phyloP scores from a whole-genome alignment of 2,797 vertebrate genomes.

The Chaunax sp. region DNA sequence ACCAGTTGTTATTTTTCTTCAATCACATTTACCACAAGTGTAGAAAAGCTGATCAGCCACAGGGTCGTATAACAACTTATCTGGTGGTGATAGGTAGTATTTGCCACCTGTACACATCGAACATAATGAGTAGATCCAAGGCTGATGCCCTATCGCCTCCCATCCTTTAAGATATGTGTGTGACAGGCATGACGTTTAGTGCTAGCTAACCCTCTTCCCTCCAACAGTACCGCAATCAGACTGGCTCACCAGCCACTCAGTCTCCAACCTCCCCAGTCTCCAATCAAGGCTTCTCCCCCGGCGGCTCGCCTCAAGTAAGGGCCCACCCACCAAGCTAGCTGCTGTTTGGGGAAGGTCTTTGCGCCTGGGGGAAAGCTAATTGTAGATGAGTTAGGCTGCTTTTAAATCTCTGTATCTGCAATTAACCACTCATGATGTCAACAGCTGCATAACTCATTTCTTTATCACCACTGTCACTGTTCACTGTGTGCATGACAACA shows the following conservation, averaged over 20 bases:
- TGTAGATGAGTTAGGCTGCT: constrained; percentile 74
- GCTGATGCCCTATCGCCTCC: constrained; percentile 28
- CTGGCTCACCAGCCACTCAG: constrained; percentile 98
- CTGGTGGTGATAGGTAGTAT: constrained; percentile 7
- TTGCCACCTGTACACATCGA: neutral
- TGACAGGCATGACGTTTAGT: constrained; percentile 84
- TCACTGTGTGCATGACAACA: constrained; percentile 70
- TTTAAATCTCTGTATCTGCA: constrained; percentile 71
- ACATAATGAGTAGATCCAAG: constrained; percentile 11
- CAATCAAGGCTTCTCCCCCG: constrained; percentile 99
- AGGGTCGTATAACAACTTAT: neutral
- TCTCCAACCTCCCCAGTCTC: constrained; percentile 99
- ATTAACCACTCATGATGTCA: constrained; percentile 70
- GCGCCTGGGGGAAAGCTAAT: constrained; percentile 63
- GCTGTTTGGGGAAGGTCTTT: constrained; percentile 78
- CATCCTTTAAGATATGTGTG: constrained; percentile 60
- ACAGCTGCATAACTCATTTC: constrained; percentile 61
- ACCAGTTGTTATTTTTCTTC: neutral
- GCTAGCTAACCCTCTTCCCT: constrained; percentile 89
- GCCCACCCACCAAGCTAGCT: constrained; percentile 78
- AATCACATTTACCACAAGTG: neutral
- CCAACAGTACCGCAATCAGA: constrained; percentile 98
- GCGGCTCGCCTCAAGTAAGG: constrained; percentile 99
- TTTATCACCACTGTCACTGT: constrained; percentile 58
- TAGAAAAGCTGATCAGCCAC: neutral